These are phyloP conservation scores for Ibidorhyncha struthersii DNA, from an alignment of 2,113 vertebrate species.

Conservation along the genomic window DNA sequence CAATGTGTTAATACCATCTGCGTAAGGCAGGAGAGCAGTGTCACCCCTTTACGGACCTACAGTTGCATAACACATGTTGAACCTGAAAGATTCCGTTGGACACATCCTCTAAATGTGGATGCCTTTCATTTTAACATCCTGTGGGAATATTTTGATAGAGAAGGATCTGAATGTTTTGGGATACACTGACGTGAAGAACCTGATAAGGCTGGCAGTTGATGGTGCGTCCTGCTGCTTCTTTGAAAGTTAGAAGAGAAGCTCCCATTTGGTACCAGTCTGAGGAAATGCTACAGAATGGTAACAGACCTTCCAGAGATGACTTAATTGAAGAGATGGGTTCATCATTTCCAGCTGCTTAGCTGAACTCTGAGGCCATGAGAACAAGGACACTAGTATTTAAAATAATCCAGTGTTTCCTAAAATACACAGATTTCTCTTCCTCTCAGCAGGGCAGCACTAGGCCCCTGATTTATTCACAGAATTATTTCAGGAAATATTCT, in stretches of 20 bases:
- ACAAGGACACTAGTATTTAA: constrained; percentile 6
- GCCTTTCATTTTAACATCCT: neutral
- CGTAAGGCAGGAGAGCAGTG: neutral
- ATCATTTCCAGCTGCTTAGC: constrained; percentile 12
- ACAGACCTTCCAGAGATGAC: neutral
- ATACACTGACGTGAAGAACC: neutral
- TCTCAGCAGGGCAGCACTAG: constrained; percentile 44
- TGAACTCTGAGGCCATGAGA: constrained; percentile 65
- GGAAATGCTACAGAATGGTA: neutral
- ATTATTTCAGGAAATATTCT: constrained; percentile 37
- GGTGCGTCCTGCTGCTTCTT: neutral
- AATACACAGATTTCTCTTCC: constrained; percentile 34
- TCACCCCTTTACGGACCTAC: neutral
- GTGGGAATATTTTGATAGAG: neutral
- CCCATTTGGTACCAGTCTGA: neutral
- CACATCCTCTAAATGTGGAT: neutral
- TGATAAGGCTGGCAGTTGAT: neutral
- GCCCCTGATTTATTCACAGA: neutral
- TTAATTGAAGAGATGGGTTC: neutral
- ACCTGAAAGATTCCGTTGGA: neutral
- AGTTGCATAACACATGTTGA: neutral
- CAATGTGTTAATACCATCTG: neutral
- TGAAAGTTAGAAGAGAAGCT: neutral
- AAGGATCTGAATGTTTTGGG: neutral
- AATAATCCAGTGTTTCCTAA: constrained; percentile 21